phyloP scores from a whole-genome alignment of 2,797 vertebrate genomes.

The Labroides dimidiatus region DNA sequence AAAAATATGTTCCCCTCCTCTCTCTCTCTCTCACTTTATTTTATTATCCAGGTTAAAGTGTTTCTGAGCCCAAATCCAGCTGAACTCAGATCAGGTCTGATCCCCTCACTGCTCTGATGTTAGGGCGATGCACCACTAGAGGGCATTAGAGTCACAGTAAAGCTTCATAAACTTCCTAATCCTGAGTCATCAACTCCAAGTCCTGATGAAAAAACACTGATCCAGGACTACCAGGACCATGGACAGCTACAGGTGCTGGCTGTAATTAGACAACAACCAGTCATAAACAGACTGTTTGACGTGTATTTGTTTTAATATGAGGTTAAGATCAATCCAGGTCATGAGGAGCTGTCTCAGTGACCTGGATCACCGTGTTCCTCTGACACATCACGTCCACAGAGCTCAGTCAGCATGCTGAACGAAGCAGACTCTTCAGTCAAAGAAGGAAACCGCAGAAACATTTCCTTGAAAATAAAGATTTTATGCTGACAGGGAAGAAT shows the following conservation, averaged over 20 bases:
- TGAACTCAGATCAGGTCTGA: not conserved
- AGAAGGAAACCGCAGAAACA: too few relatives aligned
- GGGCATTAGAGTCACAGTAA: conserved; percentile 37
- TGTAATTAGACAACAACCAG: not conserved
- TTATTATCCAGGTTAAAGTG: too few relatives aligned
- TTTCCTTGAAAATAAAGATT: too few relatives aligned
- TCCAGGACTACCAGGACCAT: conserved; percentile 21
- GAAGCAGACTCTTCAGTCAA: too few relatives aligned
- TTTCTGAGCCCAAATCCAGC: not conserved
- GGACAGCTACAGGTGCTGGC: conserved; percentile 19
- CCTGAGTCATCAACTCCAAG: not conserved
- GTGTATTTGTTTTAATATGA: not conserved
- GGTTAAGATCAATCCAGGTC: not conserved
- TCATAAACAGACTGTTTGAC: too few relatives aligned
- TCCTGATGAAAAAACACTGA: not conserved
- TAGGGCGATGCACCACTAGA: conserved; percentile 24
- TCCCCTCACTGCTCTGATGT: not conserved
- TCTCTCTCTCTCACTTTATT: not conserved
- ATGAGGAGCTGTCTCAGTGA: not conserved
- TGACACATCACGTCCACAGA: not conserved
- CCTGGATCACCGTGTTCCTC: not conserved
- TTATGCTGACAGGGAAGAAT: too few relatives aligned
- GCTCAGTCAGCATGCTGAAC: not conserved
- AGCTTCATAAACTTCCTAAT: not conserved
- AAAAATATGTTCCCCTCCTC: too few relatives aligned